These are phyloP conservation scores for Blastomussa wellsi DNA, from an alignment of 92 coral and sea anemone genomes.

Conservation along the genomic window DNA sequence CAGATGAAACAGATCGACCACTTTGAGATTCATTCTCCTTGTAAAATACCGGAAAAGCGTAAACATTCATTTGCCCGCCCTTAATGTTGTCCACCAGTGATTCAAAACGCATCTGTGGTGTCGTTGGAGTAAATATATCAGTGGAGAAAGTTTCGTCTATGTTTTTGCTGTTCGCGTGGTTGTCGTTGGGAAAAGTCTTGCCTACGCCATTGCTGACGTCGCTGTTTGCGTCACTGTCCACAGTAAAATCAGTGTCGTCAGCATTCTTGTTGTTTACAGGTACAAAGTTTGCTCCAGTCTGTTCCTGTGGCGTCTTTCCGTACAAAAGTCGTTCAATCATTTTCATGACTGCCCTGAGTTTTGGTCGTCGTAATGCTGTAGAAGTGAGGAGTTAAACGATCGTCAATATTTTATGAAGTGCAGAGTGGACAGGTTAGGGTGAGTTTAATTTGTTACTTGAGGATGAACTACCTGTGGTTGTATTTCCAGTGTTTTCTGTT, in stretches of 20 bases:
- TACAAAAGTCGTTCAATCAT: conserved; percentile 27
- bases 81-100: conserved; percentile 2
- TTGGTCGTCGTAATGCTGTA: conserved; percentile 24
- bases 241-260: conserved; percentile 15
- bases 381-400: neutral
- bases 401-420: conserved; percentile 1
- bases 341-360: conserved; percentile 27
- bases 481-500: no score
- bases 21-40: neutral
- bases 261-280: conserved; percentile 3
- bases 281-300: neutral
- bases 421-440: neutral
- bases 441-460: neutral
- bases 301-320: conserved; percentile 20
- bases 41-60: conserved; percentile 25
- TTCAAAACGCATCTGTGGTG: conserved; percentile 10
- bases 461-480: no score
- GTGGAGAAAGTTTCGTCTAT: conserved; percentile 24
- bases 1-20: neutral
- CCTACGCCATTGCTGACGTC: conserved; percentile 13
- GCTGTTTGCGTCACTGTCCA: conserved; percentile 10
- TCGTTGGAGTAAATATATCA: conserved; percentile 17
- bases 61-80: conserved; percentile 30
- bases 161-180: conserved; percentile 7
- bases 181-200: neutral